Conservation (phyloP, 92 coral and sea anemone species). For the Paramuricea clavata region DNA sequence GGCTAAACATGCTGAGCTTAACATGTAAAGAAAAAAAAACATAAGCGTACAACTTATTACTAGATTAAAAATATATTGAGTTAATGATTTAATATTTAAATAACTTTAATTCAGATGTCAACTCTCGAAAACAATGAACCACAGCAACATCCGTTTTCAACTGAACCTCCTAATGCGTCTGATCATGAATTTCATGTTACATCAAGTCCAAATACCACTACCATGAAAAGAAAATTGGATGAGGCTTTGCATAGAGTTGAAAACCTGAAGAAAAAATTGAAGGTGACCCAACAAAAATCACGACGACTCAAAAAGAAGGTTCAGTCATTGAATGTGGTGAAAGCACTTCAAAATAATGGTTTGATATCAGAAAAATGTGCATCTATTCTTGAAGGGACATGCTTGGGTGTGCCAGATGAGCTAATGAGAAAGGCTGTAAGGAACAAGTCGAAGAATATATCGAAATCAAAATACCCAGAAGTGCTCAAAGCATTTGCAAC, state of each 20-base stretch:
- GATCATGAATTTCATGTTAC: slow-evolving; percentile 33
- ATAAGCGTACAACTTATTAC: no score
- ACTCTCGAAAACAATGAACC: neutral
- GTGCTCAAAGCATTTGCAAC: slow-evolving; percentile 19
- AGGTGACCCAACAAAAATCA: slow-evolving; percentile 11
- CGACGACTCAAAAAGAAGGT: slow-evolving; percentile 9
- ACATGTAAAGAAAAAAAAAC: no score
- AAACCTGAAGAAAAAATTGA: neutral
- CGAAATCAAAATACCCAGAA: slow-evolving; percentile 15
- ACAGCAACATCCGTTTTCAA: neutral
- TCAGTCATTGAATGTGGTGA: slow-evolving; percentile 9
- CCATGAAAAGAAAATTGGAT: slow-evolving; percentile 11
- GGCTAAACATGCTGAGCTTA: no score
- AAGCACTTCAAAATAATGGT: neutral
- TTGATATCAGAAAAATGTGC: slow-evolving; percentile 25
- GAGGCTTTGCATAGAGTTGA: neutral
- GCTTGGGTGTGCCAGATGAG: slow-evolving; percentile 36
- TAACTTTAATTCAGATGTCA: neutral
- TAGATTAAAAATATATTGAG: neutral
- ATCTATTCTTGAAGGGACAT: slow-evolving; percentile 25
- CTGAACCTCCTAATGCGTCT: neutral
- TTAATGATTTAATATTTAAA: neutral
- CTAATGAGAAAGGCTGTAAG: slow-evolving; percentile 8
- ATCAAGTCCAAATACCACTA: slow-evolving; percentile 8
- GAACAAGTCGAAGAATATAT: slow-evolving; percentile 19